These are phyloP conservation scores for Lithosia quadra DNA, from an alignment of 2,888 invertebrate species.

Conservation along the genomic window DNA sequence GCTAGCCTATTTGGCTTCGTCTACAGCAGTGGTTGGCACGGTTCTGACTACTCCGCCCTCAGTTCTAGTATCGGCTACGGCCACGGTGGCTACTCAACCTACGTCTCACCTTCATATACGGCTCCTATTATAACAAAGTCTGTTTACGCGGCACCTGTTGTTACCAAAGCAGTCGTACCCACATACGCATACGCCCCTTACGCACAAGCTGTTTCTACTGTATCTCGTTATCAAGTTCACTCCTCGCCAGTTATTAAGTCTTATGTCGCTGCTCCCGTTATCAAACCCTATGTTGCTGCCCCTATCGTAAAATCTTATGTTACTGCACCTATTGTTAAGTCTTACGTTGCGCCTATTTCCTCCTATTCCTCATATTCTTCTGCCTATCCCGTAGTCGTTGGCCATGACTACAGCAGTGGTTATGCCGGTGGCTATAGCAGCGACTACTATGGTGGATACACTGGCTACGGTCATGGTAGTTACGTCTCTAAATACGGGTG, in stretches of 20 bases:
- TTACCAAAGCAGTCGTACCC: conserved; percentile 56
- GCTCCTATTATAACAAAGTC: conserved; percentile 53
- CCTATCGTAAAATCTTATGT: conserved; percentile 42
- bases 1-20: conserved; percentile 66
- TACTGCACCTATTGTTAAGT: conserved; percentile 37
- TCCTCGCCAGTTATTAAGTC: conserved; percentile 59
- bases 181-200: conserved; percentile 48
- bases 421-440: conserved; percentile 11
- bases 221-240: conserved; percentile 67
- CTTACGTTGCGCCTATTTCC: conserved; percentile 43
- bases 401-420: conserved; percentile 30
- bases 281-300: conserved; percentile 19
- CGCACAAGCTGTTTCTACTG: conserved; percentile 62
- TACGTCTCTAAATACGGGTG: conserved; percentile 59
- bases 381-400: conserved; percentile 32
- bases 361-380: conserved; percentile 42
- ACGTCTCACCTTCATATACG: conserved; percentile 54
- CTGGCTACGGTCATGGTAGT: conserved; percentile 27
- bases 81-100: conserved; percentile 51
- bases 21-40: conserved; percentile 62
- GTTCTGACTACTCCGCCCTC: conserved; percentile 51
- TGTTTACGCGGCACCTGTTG: conserved; percentile 53
- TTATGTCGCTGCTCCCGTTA: conserved; percentile 40
- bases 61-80: conserved; percentile 52
- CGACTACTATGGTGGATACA: conserved; percentile 23